Base-by-base conservation (phyloP, 2,888 invertebrate genomes). In the Ophonus ardosiacus region DNA sequence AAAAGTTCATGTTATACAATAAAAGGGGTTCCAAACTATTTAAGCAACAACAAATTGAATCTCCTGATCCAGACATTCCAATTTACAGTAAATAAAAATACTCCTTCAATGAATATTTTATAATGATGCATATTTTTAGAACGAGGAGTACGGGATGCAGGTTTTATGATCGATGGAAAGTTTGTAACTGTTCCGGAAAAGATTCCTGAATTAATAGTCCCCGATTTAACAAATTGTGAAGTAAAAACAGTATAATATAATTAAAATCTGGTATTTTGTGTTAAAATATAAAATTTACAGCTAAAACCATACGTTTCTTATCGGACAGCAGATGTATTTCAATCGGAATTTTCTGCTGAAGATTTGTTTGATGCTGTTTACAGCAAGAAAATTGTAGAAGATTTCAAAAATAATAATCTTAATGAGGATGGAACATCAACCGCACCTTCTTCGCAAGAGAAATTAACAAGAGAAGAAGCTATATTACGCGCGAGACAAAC, bases 301-400 rank as follows among this genome's bases (percentile, higher is more conserved):
- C 91, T 99, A 18, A 98, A 97, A 90, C 98, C 99, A 0, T 99
- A 99, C 89, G 99, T 99, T 0, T 97, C 98, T 0, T 99, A 99
- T 90, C 94, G 94, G 90, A 93, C 94, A 0, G 93, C 94, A 2
- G 95, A 97, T 85, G 94, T 98, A 0, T 91, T 93, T 10, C 97
- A 98, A 90, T 93, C 95, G 0, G 95, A 96, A 91, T 97, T 98
- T 88, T 98, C 97, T 0, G 93, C 98, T 0, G 90, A 96, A 89
- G 96, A 97, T 91, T 92, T 98, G 68, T 97, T 97, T 89, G 93
- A 97, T 89, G 95, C 95, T 0, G 92, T 97, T 0, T 98, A 98
- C 89, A 94, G 95, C 0, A 90, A 93, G 82, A 97, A 98, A 91
- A 96, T 98, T 65, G 92, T 93, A 0, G 92, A 94, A 78, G 97